A percentile compares a stretch with the other conserved stretches of the same genome.
phyloP scores from a whole-genome alignment of 2,797 vertebrate genomes.

The Helicolenus hilgendorfi region DNA sequence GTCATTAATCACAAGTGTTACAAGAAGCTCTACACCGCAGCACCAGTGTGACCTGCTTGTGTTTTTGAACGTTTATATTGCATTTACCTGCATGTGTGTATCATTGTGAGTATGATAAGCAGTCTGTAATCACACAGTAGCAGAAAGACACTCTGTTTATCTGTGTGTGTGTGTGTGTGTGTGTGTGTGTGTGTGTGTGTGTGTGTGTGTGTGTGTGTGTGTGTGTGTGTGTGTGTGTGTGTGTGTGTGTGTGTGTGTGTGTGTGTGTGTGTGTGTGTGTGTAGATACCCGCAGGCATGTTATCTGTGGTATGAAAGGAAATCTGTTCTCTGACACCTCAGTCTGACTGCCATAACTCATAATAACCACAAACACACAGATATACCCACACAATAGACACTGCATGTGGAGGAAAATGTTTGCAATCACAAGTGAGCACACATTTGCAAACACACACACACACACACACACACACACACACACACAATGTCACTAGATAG shows the following conservation, averaged over 20 bases:
- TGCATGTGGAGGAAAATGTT: neutral
- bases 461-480: neutral
- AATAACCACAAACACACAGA: conserved; percentile 7
- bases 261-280: neutral
- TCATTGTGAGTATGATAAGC: neutral
- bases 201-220: neutral
- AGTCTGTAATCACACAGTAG: neutral
- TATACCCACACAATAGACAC: conserved; percentile 21
- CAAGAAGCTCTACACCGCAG: neutral
- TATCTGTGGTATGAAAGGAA: conserved; percentile 59
- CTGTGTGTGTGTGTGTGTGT: neutral
- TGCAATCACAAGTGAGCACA: conserved; percentile 2
- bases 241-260: neutral
- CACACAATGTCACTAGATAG: conserved; percentile 36
- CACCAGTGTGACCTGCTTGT: neutral
- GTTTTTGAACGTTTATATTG: neutral
- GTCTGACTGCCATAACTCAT: conserved; percentile 59
- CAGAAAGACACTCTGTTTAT: neutral
- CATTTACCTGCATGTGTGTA: neutral
- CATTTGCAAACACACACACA: neutral
- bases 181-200: neutral
- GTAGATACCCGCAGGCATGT: neutral
- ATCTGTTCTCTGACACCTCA: conserved; percentile 73
- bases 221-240: neutral
- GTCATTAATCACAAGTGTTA: neutral